A percentile compares a stretch with the other conserved stretches of the same genome.
Evolutionary conservation across 2,797 vertebrate species (phyloP).

Genomic region (Eremophila alpestris): DNA sequence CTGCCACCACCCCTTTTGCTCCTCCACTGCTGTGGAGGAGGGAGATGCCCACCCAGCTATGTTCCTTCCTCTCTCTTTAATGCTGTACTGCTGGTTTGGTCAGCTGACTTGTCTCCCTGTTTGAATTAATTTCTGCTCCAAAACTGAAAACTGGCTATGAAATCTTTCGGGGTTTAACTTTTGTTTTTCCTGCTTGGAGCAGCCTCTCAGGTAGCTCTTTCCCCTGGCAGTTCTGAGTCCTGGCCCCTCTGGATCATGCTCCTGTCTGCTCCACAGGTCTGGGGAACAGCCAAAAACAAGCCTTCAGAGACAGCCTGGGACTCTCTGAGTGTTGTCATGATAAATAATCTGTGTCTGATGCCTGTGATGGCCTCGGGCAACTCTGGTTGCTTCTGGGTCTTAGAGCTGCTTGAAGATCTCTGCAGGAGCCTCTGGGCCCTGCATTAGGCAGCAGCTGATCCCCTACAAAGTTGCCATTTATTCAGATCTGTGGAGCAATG

Average conservation of each 20-base stretch:
- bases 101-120: background rate
- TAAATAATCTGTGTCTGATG: background rate
- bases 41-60: background rate
- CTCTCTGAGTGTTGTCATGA: background rate
- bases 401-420: background rate
- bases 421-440: background rate
- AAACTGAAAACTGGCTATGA: background rate
- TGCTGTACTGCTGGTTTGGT: background rate
- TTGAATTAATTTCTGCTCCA: background rate
- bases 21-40: background rate
- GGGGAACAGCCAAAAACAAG: background rate
- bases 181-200: background rate
- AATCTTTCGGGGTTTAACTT: background rate
- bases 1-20: rapidly evolving
- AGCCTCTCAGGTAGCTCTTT: background rate
- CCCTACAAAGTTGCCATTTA: background rate
- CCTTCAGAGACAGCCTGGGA: background rate
- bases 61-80: background rate
- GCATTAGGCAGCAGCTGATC: background rate
- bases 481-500: background rate
- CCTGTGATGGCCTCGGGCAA: background rate
- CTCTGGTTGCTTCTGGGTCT: background rate
- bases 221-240: background rate
- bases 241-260: background rate
- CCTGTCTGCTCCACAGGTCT: background rate